Base-by-base conservation (phyloP, 2,888 invertebrate genomes). In the Archips xylosteana region DNA sequence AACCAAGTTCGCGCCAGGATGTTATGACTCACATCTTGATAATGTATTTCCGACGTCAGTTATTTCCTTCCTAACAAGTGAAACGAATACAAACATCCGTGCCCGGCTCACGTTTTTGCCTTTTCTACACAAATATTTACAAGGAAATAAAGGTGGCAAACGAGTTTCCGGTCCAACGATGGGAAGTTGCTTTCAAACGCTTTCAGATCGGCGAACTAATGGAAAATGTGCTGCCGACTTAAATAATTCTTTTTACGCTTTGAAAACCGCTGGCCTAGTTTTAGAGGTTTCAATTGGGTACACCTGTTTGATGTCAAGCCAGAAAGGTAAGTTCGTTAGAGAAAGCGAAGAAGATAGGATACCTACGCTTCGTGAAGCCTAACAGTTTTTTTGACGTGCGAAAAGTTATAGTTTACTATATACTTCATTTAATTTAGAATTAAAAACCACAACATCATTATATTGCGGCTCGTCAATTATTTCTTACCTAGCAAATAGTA, bases 221-320 rank as follows among this genome's bases (percentile, higher is more conserved):
- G 54, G 69, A 36, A 74, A 70, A 64, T 59, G 54, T 74, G 64
- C 64, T 70, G 15, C 65, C 15, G 54, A 32, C 64, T 61, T 61
- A 65, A 70, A 70, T 72, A 47, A 72, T 74, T 64, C 65, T 70
- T 74, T 74, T 69, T 70, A 69, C 73, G 45, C 64, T 65, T 70
- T 45, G 51, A 60, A 36, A 70, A 65, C 64, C 65, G 42, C 60
- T 70, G 70, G 70, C 60, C 60, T 70, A 70, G 69, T 64, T 64
- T 73, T 15, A 54, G 54, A 65, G 61, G 61, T 70, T 74, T 51
- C 42, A 51, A 65, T 66, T 64, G 15, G 23, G 36, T 15, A 59
- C 39, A 15, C 8, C n/a, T 59, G 42, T 57, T 65, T 34, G 42
- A 67, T 36, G 36, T 63, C 15, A 51, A 49, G 34, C 6, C 8